Base-by-base conservation (phyloP, 2,888 invertebrate genomes). In the Tholera decimalis region DNA sequence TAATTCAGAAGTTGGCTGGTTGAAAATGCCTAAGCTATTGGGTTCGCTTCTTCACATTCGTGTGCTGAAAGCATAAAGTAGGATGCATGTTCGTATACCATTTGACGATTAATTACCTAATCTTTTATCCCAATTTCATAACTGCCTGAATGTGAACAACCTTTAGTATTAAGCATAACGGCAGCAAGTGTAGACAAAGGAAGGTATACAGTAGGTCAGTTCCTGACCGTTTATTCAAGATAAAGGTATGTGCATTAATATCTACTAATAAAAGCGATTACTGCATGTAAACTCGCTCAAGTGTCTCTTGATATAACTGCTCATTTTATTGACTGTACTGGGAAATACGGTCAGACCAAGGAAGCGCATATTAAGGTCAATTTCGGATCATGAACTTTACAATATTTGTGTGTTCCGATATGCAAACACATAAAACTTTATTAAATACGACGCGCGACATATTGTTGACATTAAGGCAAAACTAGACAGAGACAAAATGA, bases 401-500 rank as follows among this genome's bases (percentile, higher is more conserved):
- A 67, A 78, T 75, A 81, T 83, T 76, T 70, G 74, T 71, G 61
- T 33, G 50, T 65, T 39, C 47, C 50, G 72, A 62, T 57, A 63
- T 70, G 76, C 77, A 79, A 77, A 81, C 71, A 77, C 64, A 58
- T 77, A 81, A 72, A 67, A 66, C 54, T 73, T 82, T 81, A 81
- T 75, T 73, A 65, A 49, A 49, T 44, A 61, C 51, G 51, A 66
- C 56, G 68, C 57, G 55, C 35, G 55, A 66, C 50, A 65, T 59
- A 55, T 75, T 59, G 72, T 41, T 49, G 69, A 51, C 18, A 20
- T 49, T 35, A 69, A 58, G 65, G 39, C 28, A 59, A 9, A 9
- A 15, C 15, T 47, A 58, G 20, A 65, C 11, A 22, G 47, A 15
- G 2, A 1, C 11, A 0, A 13, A 30, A 8, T 18, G 46, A 20